Evolutionary conservation across 92 coral and sea anemone species (phyloP), one percentile per base, ranked within the genome.

Genomic region (Heliopora coerulea): DNA sequence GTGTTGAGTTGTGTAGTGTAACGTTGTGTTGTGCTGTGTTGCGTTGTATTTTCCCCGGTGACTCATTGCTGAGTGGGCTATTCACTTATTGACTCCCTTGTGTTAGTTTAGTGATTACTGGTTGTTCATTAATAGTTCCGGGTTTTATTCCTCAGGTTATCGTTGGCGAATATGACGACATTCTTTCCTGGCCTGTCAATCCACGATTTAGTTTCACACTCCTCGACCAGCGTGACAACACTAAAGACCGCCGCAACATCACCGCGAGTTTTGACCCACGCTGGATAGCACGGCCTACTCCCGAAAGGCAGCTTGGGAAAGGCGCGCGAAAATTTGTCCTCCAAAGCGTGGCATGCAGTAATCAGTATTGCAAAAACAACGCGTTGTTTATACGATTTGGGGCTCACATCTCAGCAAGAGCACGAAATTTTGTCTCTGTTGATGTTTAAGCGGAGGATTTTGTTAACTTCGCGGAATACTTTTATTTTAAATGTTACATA

Each of bases 221-320:
- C 12, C 86, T 95, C 20, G 99, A 95, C 68, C 99, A 95, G 59
- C 83, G 93, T 20, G 90, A 80, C 33, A 82, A 84, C 35, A 49
- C 60, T 69, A 87, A 85, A 74, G 96, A 80, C 28, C 82, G 86
- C 25, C 85, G 86, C 58, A 91, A 95, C 62, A 78, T 95, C 49
- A 68, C 85, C 27, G 99, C 97, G 10, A 85, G 88, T 19, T 95
- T 95, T 56, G 97, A 95, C 66, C 99, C 99, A 32, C 99, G 90
- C 66, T 74, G 91, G 34, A 95, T 95, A 63, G 81, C 88, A 0
- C 85, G 97, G 29, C 99, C 99, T 0, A 83, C 88, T 2, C 89
- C 86, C 46, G 89, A 95, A 82, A 83, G 96, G 54, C 96, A 95
- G 81, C 91, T 95, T 3, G 99, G 99, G 18, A 95, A 95, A 83